phyloP scores from a whole-genome alignment of 2,888 invertebrate genomes.

The Cataglyphis albicans region DNA sequence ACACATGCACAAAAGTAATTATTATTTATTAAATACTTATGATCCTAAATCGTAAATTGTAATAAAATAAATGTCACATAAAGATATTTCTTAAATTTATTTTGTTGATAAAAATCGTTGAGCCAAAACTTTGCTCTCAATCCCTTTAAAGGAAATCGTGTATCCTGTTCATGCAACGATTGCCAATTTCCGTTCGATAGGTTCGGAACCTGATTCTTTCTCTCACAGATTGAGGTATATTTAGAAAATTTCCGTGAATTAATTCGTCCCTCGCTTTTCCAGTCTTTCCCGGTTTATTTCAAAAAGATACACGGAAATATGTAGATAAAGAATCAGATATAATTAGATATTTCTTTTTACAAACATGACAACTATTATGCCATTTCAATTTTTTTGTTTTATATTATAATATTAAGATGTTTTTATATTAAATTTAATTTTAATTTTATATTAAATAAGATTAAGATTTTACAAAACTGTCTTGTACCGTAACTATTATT shows the following conservation, averaged over 20 bases:
- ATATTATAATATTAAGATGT: neutral
- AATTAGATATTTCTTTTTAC: neutral
- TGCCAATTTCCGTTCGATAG: conserved; percentile 70
- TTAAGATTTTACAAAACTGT: neutral
- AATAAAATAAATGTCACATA: neutral
- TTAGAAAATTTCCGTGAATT: conserved; percentile 46
- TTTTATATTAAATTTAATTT: neutral
- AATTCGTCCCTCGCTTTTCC: neutral
- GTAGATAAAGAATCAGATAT: too few species aligned
- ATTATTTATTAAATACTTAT: neutral
- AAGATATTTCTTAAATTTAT: neutral
- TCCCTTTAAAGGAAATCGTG: conserved; percentile 41
- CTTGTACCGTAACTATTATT: neutral
- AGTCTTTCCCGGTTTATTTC: neutral
- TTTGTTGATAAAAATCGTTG: neutral
- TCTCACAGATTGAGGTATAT: conserved; percentile 3
- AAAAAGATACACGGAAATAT: neutral
- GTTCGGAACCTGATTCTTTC: conserved; percentile 57
- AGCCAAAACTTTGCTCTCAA: neutral
- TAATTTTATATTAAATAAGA: neutral
- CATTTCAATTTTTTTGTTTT: neutral
- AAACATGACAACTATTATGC: neutral
- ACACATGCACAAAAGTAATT: neutral
- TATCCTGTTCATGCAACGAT: conserved; percentile 60
- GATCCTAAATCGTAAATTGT: neutral